These are phyloP conservation scores for Parnassius apollo DNA, from an alignment of 2,888 invertebrate genomes.

Conservation along the genomic window DNA sequence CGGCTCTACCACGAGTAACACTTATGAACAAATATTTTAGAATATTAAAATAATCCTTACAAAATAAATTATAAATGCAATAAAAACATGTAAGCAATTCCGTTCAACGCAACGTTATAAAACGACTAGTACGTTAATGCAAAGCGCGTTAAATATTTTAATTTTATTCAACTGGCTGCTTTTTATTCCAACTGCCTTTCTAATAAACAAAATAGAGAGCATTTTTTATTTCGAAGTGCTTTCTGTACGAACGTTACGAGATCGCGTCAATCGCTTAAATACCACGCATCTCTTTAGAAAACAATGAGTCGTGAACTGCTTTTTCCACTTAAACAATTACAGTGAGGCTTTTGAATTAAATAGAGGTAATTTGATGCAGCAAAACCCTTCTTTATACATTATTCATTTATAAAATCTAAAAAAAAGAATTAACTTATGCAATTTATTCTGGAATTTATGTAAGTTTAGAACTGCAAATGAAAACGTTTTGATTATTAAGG, in stretches of 20 bases:
- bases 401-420: slow-evolving; percentile 4
- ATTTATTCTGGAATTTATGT: background rate
- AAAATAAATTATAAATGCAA: too few species aligned
- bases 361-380: background rate
- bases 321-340: slow-evolving; percentile 8
- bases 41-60: too few species aligned
- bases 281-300: slow-evolving; percentile 1
- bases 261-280: background rate
- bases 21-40: too few species aligned
- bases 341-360: slow-evolving; percentile 9
- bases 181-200: too few species aligned
- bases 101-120: too few species aligned
- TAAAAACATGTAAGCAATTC: too few species aligned
- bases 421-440: background rate
- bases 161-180: background rate
- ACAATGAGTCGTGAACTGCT: slow-evolving; percentile 7
- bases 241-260: background rate
- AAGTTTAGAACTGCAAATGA: background rate
- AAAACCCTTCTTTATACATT: slow-evolving; percentile 4
- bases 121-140: too few species aligned
- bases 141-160: background rate
- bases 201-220: too few species aligned
- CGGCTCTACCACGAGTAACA: too few species aligned
- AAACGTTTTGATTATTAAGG: too few species aligned
- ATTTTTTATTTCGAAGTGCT: background rate